These are phyloP conservation scores for Hymenopus coronatus DNA, from an alignment of 2,888 invertebrate genomes.

Conservation along the genomic window DNA sequence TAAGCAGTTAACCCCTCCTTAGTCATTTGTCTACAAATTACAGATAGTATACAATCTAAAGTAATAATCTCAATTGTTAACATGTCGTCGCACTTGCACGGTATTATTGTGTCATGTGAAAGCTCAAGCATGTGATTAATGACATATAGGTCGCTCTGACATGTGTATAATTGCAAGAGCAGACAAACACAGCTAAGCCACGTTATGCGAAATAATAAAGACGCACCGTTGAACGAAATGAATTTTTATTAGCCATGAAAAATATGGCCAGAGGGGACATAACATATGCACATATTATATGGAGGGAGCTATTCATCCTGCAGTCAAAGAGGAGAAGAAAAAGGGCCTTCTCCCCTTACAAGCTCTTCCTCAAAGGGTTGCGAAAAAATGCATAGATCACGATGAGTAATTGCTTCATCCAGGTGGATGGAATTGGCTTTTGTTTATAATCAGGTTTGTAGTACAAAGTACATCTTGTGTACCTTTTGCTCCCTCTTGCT, in stretches of 20 bases:
- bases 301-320: not conserved
- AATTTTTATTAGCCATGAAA: not conserved
- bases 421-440: not conserved
- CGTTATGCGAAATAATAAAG: not conserved
- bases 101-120: not conserved
- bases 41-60: no score
- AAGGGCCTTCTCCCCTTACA: not conserved
- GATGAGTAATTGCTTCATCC: not conserved
- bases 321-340: not conserved
- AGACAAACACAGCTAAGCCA: no score
- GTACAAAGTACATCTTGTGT: no score
- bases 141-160: not conserved
- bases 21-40: no score
- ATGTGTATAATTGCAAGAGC: not conserved
- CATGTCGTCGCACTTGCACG: not conserved
- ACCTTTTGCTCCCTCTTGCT: no score
- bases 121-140: not conserved
- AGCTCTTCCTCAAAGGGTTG: not conserved
- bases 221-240: not conserved
- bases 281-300: not conserved
- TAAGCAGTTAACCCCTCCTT: no score
- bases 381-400: not conserved
- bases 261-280: not conserved
- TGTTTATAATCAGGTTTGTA: not conserved
- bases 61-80: not conserved